Evolutionary conservation across 2,113 vertebrate species (phyloP), one percentile per base, ranked within the genome.

Genomic region (Xenopus laevis): DNA sequence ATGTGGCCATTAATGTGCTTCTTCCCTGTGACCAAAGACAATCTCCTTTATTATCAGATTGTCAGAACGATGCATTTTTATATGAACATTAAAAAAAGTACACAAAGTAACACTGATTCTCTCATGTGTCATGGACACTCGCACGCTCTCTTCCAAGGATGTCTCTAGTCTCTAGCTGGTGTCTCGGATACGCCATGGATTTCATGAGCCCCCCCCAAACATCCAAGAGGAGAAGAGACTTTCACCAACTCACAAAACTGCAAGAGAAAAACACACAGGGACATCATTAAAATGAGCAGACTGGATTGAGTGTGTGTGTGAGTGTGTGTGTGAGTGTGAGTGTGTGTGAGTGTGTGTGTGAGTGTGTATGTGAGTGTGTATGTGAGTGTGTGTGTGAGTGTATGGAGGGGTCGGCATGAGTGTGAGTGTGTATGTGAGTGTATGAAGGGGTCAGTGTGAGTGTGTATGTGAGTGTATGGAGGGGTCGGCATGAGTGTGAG

Each of bases 141-240:
- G 21, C 40, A 61, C 68, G 12, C 57, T 21, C 68, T 45, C 68
- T 61, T 50, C 16, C 57, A 7, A 9, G 68, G 65, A 40, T 33
- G n/a, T n/a, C n/a, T n/a, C n/a, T n/a, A n/a, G 57, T 46, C 65
- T 55, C 60, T 40, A 60, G 63, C 73, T 75, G 73, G 65, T 75
- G 73, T 68, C 65, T 67, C 61, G 58, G 65, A 44, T 40, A 68
- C 30, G 61, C n/a, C 46, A 68, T 68, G 55, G 21, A 61, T 53
- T 18, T 61, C 21, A 65, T 65, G 73, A 45, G n/a, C n/a, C 20
- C 72, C 44, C 55, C 1, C 58, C 44, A 10, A 47, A 47, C 58
- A 55, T 61, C 72, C 40, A 13, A 47, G 53, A 33, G 55, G 64
- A 65, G 55, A n/a, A 47, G 60, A 7, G 8, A n/a, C n/a, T 50